Evolutionary conservation across 2,113 vertebrate genomes (phyloP).

Genomic region (Rhinopithecus roxellana): DNA sequence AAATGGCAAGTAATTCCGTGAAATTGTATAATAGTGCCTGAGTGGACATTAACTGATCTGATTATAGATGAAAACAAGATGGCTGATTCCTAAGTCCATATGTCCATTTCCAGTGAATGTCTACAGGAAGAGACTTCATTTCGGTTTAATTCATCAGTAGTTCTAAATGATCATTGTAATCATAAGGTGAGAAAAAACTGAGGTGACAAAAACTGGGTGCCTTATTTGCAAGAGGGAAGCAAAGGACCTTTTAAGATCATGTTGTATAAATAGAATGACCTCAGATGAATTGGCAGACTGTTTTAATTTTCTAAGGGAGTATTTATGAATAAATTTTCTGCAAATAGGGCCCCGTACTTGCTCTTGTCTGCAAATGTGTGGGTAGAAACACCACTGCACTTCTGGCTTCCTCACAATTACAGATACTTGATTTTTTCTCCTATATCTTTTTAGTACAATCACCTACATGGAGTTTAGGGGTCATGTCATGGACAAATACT

Average conservation of each 20-base stretch:
- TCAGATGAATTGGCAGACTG: background rate
- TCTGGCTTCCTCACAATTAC: background rate
- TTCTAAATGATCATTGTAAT: background rate
- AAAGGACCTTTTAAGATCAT: background rate
- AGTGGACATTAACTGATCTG: background rate
- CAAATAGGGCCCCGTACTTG: background rate
- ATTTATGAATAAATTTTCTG: background rate
- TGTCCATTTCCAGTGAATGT: background rate
- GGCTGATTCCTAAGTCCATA: background rate
- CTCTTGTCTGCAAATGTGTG: background rate
- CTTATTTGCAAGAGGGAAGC: background rate
- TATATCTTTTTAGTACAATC: background rate
- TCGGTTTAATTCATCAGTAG: background rate
- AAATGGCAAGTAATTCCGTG: background rate
- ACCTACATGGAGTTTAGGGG: background rate
- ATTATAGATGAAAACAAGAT: background rate
- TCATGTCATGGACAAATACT: background rate
- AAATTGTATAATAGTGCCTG: background rate
- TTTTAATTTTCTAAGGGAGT: background rate
- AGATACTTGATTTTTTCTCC: too few species aligned
- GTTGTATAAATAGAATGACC: too few species aligned
- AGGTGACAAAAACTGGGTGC: background rate
- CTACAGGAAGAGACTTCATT: background rate
- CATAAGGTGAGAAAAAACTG: background rate
- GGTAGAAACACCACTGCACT: background rate